Percentiles rank a stretch among this genome's conserved stretches.
Conservation (phyloP, 2,888 invertebrate species). For the Apotomis capreana region DNA sequence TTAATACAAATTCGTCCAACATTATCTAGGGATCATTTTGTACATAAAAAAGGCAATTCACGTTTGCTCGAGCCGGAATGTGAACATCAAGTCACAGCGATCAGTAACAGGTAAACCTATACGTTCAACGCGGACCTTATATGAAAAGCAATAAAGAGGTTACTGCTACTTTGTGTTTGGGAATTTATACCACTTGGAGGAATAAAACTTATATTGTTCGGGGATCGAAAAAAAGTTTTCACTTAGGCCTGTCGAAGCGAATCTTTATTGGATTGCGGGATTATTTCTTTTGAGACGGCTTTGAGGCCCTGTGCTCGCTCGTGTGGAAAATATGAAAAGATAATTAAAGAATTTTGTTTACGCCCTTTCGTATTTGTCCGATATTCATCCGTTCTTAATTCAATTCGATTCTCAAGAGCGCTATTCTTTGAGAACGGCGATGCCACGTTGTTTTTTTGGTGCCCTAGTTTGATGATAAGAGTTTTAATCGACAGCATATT, state of each 20-base stretch:
- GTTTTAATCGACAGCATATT: background rate
- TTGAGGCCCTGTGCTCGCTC: slow-evolving; percentile 56
- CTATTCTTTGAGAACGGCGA: slow-evolving; percentile 20
- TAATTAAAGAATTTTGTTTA: slow-evolving; percentile 56
- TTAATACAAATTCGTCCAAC: background rate
- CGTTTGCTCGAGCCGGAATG: background rate
- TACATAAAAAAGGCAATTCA: slow-evolving; percentile 1
- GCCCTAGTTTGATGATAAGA: background rate
- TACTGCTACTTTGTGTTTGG: slow-evolving; percentile 82
- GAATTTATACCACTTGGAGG: slow-evolving; percentile 80
- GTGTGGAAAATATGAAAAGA: slow-evolving; percentile 60
- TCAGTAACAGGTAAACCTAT: slow-evolving; percentile 70
- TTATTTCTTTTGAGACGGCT: slow-evolving; percentile 72
- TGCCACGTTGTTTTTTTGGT: slow-evolving; percentile 5
- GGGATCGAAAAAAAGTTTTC: slow-evolving; percentile 79
- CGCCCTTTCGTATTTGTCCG: slow-evolving; percentile 46
- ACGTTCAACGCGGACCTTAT: slow-evolving; percentile 71
- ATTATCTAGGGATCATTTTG: background rate
- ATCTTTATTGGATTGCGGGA: slow-evolving; percentile 78
- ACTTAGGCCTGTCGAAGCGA: slow-evolving; percentile 77
- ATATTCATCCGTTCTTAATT: slow-evolving; percentile 43
- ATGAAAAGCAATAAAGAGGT: slow-evolving; percentile 83
- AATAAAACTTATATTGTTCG: slow-evolving; percentile 82
- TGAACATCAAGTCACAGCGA: slow-evolving; percentile 53
- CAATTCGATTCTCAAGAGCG: slow-evolving; percentile 27